A percentile compares a stretch with the other conserved stretches of the same genome.
These are phyloP conservation scores for Caretta caretta DNA, from an alignment of 2,113 vertebrate species.

Conservation along the genomic window DNA sequence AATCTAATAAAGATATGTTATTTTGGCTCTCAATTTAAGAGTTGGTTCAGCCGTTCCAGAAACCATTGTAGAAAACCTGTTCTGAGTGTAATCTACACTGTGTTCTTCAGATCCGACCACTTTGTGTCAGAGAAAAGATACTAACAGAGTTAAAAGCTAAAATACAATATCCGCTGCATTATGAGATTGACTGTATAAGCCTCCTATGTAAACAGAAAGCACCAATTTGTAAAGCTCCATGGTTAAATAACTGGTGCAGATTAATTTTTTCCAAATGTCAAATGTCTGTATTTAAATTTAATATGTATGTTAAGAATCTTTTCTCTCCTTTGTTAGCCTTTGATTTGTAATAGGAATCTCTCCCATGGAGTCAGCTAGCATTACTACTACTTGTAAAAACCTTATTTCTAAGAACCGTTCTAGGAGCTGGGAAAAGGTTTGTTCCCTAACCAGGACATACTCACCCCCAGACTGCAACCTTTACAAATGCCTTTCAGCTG, in stretches of 20 bases:
- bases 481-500: background rate
- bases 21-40: slow-evolving; percentile 14
- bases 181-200: slow-evolving; percentile 54
- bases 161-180: slow-evolving; percentile 53
- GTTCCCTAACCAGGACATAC: background rate
- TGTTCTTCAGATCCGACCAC: background rate
- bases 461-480: background rate
- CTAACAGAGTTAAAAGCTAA: slow-evolving; percentile 64
- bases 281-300: slow-evolving; percentile 64
- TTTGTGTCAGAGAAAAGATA: slow-evolving; percentile 49
- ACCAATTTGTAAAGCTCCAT: slow-evolving; percentile 55
- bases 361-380: slow-evolving; percentile 32
- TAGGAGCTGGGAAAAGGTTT: background rate
- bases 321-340: slow-evolving; percentile 19
- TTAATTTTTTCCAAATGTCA: slow-evolving; percentile 64
- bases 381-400: background rate
- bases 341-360: slow-evolving; percentile 47
- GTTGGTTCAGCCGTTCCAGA: slow-evolving; percentile 35
- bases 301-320: slow-evolving; percentile 43
- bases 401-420: background rate
- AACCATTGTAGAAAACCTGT: background rate
- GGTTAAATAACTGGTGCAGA: slow-evolving; percentile 39
- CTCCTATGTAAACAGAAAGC: slow-evolving; percentile 61
- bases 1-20: background rate
- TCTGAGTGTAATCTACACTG: background rate